A percentile compares a stretch with the other conserved stretches of the same genome.
These are phyloP conservation scores for Vannuccia rotundouncinata DNA, from an alignment of 2,888 invertebrate species.

Conservation along the genomic window DNA sequence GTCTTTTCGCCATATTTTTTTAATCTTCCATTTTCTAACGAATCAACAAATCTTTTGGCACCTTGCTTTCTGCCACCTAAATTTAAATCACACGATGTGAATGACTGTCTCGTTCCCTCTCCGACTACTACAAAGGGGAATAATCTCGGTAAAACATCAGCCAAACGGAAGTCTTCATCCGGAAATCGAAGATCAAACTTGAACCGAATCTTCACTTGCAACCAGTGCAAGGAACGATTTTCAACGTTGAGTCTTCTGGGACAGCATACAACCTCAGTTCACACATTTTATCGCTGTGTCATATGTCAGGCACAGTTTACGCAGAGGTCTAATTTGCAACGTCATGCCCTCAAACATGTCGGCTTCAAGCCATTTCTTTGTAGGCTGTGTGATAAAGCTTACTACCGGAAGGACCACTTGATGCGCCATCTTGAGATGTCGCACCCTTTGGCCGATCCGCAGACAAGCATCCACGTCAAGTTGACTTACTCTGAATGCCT, in stretches of 20 bases:
- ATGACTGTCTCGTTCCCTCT: not conserved
- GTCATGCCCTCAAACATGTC: slow-evolving; percentile 39
- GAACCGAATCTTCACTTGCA: slow-evolving; percentile 33
- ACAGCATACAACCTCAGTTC: slow-evolving; percentile 30
- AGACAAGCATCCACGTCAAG: slow-evolving; percentile 30
- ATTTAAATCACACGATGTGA: not conserved
- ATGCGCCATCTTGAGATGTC: slow-evolving; percentile 37
- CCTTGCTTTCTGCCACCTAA: not conserved
- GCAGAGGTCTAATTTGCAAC: slow-evolving; percentile 39
- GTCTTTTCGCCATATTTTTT: not conserved
- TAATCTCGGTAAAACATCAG: not conserved
- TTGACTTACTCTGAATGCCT: slow-evolving; percentile 38
- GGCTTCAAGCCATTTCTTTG: slow-evolving; percentile 39
- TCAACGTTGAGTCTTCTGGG: slow-evolving; percentile 30
- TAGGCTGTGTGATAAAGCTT: slow-evolving; percentile 36
- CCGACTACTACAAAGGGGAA: not conserved
- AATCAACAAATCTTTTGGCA: not conserved
- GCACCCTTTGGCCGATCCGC: slow-evolving; percentile 37
- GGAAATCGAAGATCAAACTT: not conserved
- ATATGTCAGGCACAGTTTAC: slow-evolving; percentile 38
- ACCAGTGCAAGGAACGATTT: slow-evolving; percentile 35
- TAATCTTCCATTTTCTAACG: not conserved
- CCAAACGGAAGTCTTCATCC: not conserved
- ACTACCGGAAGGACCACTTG: slow-evolving; percentile 38
- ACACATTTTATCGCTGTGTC: slow-evolving; percentile 36